A percentile compares a stretch with the other conserved stretches of the same genome.
phyloP scores from a whole-genome alignment of 2,113 vertebrate genomes.

The Pycnonotus jocosus region DNA sequence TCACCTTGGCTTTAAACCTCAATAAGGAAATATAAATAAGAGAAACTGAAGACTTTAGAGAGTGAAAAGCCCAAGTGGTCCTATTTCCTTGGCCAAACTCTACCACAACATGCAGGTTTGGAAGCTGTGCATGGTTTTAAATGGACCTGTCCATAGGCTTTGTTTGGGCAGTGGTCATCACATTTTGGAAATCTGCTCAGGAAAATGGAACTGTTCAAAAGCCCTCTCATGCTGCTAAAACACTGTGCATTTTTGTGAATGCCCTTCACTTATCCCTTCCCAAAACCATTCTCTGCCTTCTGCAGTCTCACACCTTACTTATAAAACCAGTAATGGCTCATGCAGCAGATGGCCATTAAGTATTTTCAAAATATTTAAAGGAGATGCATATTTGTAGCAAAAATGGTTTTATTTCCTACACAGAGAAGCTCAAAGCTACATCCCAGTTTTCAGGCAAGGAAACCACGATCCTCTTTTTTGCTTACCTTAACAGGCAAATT shows the following conservation, averaged over 20 bases:
- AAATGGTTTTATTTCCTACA: not conserved
- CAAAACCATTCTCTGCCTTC: not conserved
- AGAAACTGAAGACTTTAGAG: not conserved
- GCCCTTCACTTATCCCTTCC: not conserved
- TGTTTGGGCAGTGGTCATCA: not conserved
- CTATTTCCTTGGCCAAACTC: not conserved
- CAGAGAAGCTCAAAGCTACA: not conserved
- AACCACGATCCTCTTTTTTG: not conserved
- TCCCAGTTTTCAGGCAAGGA: not conserved
- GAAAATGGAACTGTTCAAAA: not conserved
- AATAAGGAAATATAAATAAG: not conserved
- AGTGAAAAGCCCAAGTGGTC: not conserved
- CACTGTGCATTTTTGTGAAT: not conserved
- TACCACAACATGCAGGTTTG: not conserved
- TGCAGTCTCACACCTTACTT: not conserved
- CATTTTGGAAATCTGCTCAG: not conserved
- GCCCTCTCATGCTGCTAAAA: accelerated
- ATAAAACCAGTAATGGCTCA: not conserved
- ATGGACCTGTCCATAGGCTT: not conserved
- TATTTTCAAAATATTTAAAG: constrained; percentile 46
- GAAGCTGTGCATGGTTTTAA: not conserved
- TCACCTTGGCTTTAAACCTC: not conserved
- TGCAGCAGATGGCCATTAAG: not conserved
- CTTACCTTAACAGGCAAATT: not conserved
- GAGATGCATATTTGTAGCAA: not conserved